Evolutionary conservation across 2,113 vertebrate genomes (phyloP), one percentile per base, ranked within the genome.

Genomic region (Paramormyrops kingsleyae): DNA sequence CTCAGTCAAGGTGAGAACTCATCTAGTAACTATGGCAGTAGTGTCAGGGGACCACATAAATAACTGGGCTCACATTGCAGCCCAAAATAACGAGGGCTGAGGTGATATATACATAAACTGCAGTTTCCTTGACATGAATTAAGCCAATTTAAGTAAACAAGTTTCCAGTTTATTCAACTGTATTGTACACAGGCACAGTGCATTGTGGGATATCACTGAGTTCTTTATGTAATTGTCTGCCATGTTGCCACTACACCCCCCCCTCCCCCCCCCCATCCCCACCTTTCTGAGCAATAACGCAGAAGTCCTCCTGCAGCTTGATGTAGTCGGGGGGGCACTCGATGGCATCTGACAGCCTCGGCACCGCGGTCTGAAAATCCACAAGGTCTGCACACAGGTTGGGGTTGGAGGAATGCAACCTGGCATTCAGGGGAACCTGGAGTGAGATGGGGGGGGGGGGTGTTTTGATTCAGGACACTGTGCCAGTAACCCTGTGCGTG

Each of bases 231-330:
- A 39, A 77, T 77, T 35, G 1, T 47, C 12, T 15, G 27, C 49
- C 27, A 39, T 19, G 6, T 50, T 5, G 44, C 17, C 12, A 85
- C 44, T 44, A 9, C 6, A 9, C 12, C 39, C 35, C 31, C 77
- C 47, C 24, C 6, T 6, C 19, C 62, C 47, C 24, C 6, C 15
- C 19, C 62, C 80, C 4, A 9, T 3, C n/a, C 39, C 66, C 96
- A 99, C 99, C 99, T 98, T 99, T 99, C 95, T 99, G 98, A 42
- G 99, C 98, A 85, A 99, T 97, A 88, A 97, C 94, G 94, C 99
- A 99, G 94, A 99, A 99, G 91, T 99, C 98, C 94, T 99, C 98
- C 91, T 99, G 99, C 89, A 99, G 97, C 93, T 99, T 99, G 92
- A 97, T 97, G 93, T 99, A 99, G 94, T 99, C 98, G 0, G 96